phyloP scores from a whole-genome alignment of 1,140 invertebrate species.

The Hyphantria cunea region DNA sequence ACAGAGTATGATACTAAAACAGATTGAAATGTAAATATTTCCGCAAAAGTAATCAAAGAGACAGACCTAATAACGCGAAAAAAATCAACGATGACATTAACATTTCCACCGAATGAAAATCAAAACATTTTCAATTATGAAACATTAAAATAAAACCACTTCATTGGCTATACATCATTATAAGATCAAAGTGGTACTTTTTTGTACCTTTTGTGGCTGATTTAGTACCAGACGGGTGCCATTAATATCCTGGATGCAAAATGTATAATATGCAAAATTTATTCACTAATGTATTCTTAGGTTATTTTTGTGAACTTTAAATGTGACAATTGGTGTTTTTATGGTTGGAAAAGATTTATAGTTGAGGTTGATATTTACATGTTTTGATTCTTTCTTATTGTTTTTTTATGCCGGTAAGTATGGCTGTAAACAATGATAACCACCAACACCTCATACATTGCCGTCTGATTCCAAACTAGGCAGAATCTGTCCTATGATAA shows the following conservation, averaged over 20 bases:
- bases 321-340: not conserved
- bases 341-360: not conserved
- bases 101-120: not conserved
- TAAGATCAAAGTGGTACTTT: slow-evolving; percentile 1
- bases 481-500: too few relatives aligned
- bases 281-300: slow-evolving; percentile 3
- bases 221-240: not conserved
- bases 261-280: not conserved
- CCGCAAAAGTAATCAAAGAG: too few relatives aligned
- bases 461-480: too few relatives aligned
- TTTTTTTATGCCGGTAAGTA: too few relatives aligned
- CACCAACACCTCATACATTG: too few relatives aligned
- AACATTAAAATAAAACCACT: not conserved
- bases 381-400: too few relatives aligned
- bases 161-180: not conserved
- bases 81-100: too few relatives aligned
- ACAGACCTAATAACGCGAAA: too few relatives aligned
- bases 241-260: not conserved
- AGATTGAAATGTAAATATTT: too few relatives aligned
- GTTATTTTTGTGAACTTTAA: not conserved
- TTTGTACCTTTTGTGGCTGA: not conserved
- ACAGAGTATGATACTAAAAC: too few relatives aligned
- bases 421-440: too few relatives aligned
- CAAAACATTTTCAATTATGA: not conserved
- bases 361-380: too few relatives aligned